Evolutionary conservation across 2,888 invertebrate genomes (phyloP), one percentile per base, ranked within the genome.

Genomic region (Lasioglossum calceatum): DNA sequence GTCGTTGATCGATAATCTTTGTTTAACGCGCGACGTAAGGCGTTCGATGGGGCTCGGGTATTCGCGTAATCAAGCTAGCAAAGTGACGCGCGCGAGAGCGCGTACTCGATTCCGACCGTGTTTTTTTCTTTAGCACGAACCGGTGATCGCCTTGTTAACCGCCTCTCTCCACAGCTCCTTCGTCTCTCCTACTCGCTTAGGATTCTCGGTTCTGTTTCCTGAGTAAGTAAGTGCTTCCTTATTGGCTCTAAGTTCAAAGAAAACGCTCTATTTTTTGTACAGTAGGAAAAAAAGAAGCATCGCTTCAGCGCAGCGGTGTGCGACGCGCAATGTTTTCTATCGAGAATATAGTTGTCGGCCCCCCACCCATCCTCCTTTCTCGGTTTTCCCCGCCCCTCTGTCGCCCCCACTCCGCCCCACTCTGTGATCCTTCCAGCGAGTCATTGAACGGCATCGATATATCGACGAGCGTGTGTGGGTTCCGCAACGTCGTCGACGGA

Each of bases 201-300:
- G 71, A 39, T 76, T 58, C 54, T 50, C 36, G 50, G 12, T 79
- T 85, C 85, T 27, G 42, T 85, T 85, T 74, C 67, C 58, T 47
- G 64, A 64, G 61, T 50, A 61, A 61, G 58, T 73, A 76, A 85
- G 86, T 85, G 85, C 85, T 85, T 85, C 86, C 85, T 85, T 79
- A 79, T 85, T 85, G 86, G 80, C 58, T 27, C 79, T 86, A 85
- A 85, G 80, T 85, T 77, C 23, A 50, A 73, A 70, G 86, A 77
- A 85, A 79, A 85, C 42, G 50, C 61, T 85, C 76, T 84, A 84
- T 85, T 79, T 85, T 85, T 85, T 85, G 64, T 85, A 86, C 86
- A 77, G 77, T 85, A 79, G 58, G 67, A 39, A 39, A 39, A 47
- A 47, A 77, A 23, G 23, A 23, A 8, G 79, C 75, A 42, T 76